phyloP scores from a whole-genome alignment of 2,113 vertebrate species.

The Rhineura floridana region DNA sequence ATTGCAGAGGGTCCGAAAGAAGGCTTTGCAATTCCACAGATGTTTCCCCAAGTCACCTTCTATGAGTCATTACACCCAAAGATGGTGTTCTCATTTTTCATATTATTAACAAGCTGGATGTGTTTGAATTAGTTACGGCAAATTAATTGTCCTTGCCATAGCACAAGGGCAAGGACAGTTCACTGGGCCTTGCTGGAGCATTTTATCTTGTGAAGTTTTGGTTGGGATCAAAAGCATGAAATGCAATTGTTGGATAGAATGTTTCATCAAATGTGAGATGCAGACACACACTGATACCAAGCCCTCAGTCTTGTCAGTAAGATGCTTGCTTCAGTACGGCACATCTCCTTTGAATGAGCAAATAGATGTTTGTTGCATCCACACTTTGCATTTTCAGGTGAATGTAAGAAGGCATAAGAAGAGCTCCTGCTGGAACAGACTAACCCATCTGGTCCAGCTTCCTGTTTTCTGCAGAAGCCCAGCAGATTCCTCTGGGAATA shows the following conservation, averaged over 20 bases:
- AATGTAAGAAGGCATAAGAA: not conserved
- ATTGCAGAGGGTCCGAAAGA: not conserved
- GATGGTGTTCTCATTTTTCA: slow-evolving; percentile 71
- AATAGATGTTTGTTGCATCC: not conserved
- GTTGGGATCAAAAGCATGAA: slow-evolving; percentile 55
- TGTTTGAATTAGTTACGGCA: slow-evolving; percentile 78
- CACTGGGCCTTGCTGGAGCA: slow-evolving; percentile 29
- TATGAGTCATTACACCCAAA: slow-evolving; percentile 48
- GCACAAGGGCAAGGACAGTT: slow-evolving; percentile 69
- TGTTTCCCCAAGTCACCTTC: slow-evolving; percentile 44
- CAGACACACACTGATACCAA: slow-evolving; percentile 7
- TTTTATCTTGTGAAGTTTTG: slow-evolving; percentile 60
- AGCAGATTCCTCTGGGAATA: no score
- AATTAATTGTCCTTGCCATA: slow-evolving; percentile 75
- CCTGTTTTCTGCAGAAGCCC: no score
- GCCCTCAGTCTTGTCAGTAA: slow-evolving; percentile 20
- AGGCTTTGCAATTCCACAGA: slow-evolving; percentile 14
- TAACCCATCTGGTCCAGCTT: no score
- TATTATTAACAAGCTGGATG: slow-evolving; percentile 77
- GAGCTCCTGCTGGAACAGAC: not conserved
- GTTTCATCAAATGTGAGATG: not conserved
- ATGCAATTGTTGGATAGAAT: slow-evolving; percentile 49
- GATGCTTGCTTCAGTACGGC: not conserved
- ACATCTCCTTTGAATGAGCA: slow-evolving; percentile 11
- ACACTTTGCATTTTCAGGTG: not conserved